Conservation (phyloP, 2,888 invertebrate species). For the Parasteatoda lunata region DNA sequence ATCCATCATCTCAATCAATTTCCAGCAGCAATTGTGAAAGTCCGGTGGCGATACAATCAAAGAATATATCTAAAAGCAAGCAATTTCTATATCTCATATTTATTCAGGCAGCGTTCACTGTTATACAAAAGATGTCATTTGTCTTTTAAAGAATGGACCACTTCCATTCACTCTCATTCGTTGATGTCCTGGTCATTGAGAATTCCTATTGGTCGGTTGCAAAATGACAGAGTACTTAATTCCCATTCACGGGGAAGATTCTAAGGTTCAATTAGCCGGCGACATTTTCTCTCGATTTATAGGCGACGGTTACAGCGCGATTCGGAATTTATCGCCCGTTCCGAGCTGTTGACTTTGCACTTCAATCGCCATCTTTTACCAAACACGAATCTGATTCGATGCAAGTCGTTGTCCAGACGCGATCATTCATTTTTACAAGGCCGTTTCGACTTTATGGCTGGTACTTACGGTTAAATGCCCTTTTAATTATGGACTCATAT, state of each 20-base stretch:
- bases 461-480: conserved; percentile 5
- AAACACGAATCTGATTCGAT: not conserved
- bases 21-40: no score
- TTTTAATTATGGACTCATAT: not conserved
- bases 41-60: no score
- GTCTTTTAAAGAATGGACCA: conserved; percentile 26
- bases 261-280: conserved; percentile 36
- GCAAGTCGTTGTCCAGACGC: not conserved
- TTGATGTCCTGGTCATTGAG: not conserved
- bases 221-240: conserved; percentile 26
- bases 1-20: no score
- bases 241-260: conserved; percentile 29
- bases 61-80: no score
- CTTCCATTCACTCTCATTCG: conserved; percentile 6
- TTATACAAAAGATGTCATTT: conserved; percentile 37
- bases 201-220: conserved; percentile 25
- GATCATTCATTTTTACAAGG: conserved; percentile 24
- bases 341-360: conserved; percentile 37
- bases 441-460: conserved; percentile 19
- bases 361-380: conserved; percentile 8
- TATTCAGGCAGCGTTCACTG: not conserved
- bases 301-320: conserved; percentile 21
- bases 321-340: conserved; percentile 36
- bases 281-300: conserved; percentile 35
- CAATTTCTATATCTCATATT: not conserved